These are phyloP conservation scores for Erpobdella octoculata DNA, from an alignment of 2,888 invertebrate genomes.

Conservation along the genomic window DNA sequence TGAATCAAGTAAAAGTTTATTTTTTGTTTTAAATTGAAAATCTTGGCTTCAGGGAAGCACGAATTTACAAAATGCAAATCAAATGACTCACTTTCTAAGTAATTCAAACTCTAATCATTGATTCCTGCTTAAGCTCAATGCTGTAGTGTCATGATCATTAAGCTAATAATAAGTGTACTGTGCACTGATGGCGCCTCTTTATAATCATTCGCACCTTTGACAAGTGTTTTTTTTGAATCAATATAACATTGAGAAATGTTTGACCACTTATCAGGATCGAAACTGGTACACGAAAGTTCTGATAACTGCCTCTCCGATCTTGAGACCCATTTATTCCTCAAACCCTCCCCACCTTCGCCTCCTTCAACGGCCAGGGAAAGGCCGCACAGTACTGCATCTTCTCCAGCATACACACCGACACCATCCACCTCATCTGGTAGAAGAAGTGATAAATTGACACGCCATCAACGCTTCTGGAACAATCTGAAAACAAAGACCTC, in stretches of 20 bases:
- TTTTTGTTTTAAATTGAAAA: no score
- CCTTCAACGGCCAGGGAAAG: background rate
- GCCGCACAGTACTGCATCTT: background rate
- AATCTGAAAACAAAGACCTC: background rate
- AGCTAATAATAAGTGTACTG: no score
- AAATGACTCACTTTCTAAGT: no score
- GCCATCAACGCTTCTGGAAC: background rate
- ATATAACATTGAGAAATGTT: no score
- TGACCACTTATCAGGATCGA: no score
- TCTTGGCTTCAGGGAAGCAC: no score
- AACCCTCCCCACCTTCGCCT: background rate
- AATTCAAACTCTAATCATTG: no score
- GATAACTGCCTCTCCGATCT: background rate
- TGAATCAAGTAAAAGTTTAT: background rate
- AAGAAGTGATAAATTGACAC: background rate
- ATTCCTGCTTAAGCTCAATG: no score
- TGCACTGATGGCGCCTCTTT: no score
- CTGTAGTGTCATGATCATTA: background rate
- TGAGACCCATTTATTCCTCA: background rate
- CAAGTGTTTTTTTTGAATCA: no score
- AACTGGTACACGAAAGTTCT: background rate
- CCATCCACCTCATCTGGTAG: background rate
- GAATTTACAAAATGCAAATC: no score
- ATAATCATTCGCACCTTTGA: no score
- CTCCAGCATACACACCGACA: background rate